Base-by-base conservation (phyloP, 2,113 vertebrate species). In the Vidua chalybeata region DNA sequence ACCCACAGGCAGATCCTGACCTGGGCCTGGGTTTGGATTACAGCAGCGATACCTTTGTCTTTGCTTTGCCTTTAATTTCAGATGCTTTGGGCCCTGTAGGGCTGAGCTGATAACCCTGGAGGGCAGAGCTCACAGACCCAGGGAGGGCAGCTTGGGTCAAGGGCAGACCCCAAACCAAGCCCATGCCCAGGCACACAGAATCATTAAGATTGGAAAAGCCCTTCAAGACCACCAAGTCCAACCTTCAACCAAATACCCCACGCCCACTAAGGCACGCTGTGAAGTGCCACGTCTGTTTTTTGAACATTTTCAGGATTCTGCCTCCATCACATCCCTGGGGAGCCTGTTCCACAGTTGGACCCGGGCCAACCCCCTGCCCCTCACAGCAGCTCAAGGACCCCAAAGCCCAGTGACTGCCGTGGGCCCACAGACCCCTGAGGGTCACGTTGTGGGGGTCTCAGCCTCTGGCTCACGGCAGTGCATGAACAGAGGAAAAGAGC, bases 1-100 rank as follows among this genome's bases (percentile, higher is more conserved):
- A 37, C 49, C 89, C 76, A 37, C 58, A 16, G 93, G 84, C 94
- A 87, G 87, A 73, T 91, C 84, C 74, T 86, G 9, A 8, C 55
- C 64, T 26, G 93, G 64, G 77, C 46, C n/a, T 18, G 84, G 94
- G 52, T 49, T 94, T 94, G 95, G 91, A 91, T 95, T 95, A 93
- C 94, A 87, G 78, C 0, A 0, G 75, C 0, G 82, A 95, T 95
- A 96, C 52, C 31, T 94, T 86, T 90, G 90, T 90, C 78, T 76
- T 72, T 76, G 66, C 46, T 80, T 56, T 68, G 93, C 88, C 73
- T 84, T 81, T 45, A 30, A 71, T 75, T 90, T 56, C 83, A 77
- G 37, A 31, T 28, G 12, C 39, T 39, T 71, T 49, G 31, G 51
- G 84, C 16, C 23, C 31, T 0, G 0, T 15, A 49, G 58, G 59